Conservation (phyloP, 2,113 vertebrate genomes). For the Calyptomena viridis region DNA sequence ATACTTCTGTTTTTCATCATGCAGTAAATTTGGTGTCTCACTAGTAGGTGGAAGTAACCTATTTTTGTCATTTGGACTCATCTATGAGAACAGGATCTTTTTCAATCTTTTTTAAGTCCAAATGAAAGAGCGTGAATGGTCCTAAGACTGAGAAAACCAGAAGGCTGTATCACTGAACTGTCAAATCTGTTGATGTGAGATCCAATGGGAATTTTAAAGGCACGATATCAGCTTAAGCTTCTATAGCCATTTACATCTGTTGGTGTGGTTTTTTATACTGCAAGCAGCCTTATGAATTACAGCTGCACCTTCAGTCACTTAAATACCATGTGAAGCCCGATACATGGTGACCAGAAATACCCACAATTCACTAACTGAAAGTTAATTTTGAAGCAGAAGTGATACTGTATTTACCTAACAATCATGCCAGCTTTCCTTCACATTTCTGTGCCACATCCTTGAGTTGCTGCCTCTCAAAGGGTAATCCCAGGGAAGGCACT, state of each 20-base stretch:
- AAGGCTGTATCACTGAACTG: not conserved
- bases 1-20: not conserved
- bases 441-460: not conserved
- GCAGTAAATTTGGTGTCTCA: not conserved
- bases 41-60: not conserved
- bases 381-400: not conserved
- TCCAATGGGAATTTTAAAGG: not conserved
- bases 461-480: not conserved
- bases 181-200: not conserved
- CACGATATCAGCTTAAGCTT: not conserved
- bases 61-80: not conserved
- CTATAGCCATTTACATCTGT: not conserved
- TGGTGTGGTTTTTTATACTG: not conserved
- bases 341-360: not conserved
- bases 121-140: not conserved
- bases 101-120: not conserved
- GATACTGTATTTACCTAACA: not conserved
- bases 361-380: not conserved
- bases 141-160: not conserved
- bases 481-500: not conserved
- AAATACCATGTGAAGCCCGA: not conserved
- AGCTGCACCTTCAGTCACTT: not conserved
- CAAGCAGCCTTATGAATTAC: not conserved
- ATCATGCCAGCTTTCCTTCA: not conserved
- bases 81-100: not conserved